phyloP scores from a whole-genome alignment of 1,140 invertebrate species.

The Drosophila insularis region DNA sequence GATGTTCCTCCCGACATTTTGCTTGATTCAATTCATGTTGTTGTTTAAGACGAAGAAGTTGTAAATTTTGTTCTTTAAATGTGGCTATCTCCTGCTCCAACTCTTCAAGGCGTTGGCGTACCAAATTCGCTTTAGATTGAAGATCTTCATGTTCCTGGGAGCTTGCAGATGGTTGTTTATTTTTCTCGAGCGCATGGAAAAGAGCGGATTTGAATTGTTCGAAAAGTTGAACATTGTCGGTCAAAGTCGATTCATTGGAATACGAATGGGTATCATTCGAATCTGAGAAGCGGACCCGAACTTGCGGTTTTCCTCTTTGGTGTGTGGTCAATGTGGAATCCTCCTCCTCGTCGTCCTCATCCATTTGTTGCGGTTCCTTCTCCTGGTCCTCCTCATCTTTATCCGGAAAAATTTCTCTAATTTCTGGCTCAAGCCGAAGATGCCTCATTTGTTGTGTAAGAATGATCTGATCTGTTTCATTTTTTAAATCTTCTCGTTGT shows the following conservation, averaged over 20 bases:
- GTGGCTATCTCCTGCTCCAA: slow-evolving; percentile 88
- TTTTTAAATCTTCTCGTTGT: slow-evolving; percentile 7
- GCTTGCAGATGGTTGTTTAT: slow-evolving; percentile 36
- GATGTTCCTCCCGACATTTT: slow-evolving; percentile 84
- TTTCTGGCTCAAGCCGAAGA: slow-evolving; percentile 56
- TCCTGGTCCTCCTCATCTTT: slow-evolving; percentile 31
- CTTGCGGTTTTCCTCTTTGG: slow-evolving; percentile 52
- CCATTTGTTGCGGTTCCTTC: slow-evolving; percentile 7
- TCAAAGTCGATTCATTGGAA: slow-evolving; percentile 54
- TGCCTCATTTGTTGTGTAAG: slow-evolving; percentile 54
- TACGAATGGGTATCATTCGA: slow-evolving; percentile 71
- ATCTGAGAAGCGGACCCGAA: slow-evolving; percentile 73
- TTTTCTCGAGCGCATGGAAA: slow-evolving; percentile 65
- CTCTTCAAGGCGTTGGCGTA: slow-evolving; percentile 86
- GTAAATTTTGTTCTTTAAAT: slow-evolving; percentile 86
- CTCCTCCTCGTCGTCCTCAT: slow-evolving; percentile 11
- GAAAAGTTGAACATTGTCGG: slow-evolving; percentile 63
- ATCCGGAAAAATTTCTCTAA: slow-evolving; percentile 32
- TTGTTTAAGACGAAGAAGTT: slow-evolving; percentile 84
- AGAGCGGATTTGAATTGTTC: slow-evolving; percentile 72
- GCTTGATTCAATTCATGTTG: slow-evolving; percentile 85
- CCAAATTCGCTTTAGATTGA: slow-evolving; percentile 85
- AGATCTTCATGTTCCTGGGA: slow-evolving; percentile 46
- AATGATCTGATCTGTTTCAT: slow-evolving; percentile 65
- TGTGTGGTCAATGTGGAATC: slow-evolving; percentile 48